Percentiles rank a stretch among this genome's conserved stretches.
These are phyloP conservation scores for Apotomis betuletana DNA, from an alignment of 2,888 invertebrate species.

Conservation along the genomic window DNA sequence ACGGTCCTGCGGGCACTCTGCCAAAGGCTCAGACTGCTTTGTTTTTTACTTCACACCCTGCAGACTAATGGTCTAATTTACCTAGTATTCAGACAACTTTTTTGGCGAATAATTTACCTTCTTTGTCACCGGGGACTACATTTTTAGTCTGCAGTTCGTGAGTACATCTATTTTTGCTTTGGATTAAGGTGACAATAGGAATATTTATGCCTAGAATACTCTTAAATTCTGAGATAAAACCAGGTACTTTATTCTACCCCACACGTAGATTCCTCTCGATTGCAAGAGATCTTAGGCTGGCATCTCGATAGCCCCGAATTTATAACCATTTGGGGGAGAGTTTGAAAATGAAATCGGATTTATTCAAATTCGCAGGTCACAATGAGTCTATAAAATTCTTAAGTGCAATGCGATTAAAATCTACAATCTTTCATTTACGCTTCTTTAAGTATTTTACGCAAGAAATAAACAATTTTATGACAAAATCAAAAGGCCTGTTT, in stretches of 20 bases:
- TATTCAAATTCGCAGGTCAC: neutral
- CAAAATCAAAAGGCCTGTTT: neutral
- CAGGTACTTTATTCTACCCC: neutral
- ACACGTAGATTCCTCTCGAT: neutral
- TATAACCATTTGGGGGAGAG: neutral
- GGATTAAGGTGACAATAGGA: neutral
- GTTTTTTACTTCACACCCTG: slow-evolving; percentile 35
- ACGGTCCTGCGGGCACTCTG: slow-evolving; percentile 67
- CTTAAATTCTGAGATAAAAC: neutral
- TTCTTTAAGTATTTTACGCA: neutral
- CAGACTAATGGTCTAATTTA: slow-evolving; percentile 37
- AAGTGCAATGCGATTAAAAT: neutral
- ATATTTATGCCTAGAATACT: neutral
- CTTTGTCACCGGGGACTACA: neutral
- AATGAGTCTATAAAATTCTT: neutral
- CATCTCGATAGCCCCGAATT: neutral
- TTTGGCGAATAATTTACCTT: slow-evolving; percentile 26
- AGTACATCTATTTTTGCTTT: neutral
- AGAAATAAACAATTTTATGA: neutral
- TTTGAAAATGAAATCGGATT: neutral
- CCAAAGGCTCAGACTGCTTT: slow-evolving; percentile 60
- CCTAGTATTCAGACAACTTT: slow-evolving; percentile 13
- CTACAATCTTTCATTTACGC: neutral
- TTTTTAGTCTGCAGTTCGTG: neutral
- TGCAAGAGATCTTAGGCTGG: neutral